Conservation (phyloP, 2,888 invertebrate species). For the Trisateles emortualis region DNA sequence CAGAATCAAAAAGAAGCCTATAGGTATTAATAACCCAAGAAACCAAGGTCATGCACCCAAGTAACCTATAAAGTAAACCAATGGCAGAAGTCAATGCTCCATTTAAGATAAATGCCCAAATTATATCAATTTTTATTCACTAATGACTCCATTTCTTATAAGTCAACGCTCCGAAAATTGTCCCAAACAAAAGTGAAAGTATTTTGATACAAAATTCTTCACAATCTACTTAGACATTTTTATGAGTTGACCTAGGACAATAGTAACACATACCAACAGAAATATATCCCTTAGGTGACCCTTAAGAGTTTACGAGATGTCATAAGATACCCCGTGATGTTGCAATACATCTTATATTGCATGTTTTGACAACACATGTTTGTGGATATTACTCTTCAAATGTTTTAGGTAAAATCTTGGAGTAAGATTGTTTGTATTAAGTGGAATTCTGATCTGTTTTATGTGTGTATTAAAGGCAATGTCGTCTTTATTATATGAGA, state of each 20-base stretch:
- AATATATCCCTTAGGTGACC: conserved; percentile 55
- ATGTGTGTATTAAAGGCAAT: too few relatives aligned
- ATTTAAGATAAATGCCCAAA: not conserved
- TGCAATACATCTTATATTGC: conserved; percentile 64
- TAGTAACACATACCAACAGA: conserved; percentile 39
- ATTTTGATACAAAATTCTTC: conserved; percentile 16
- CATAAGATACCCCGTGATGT: conserved; percentile 46
- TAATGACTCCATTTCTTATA: not conserved
- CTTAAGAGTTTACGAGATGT: conserved; percentile 60
- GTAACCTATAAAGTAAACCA: too few relatives aligned
- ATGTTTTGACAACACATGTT: conserved; percentile 57
- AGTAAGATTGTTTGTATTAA: conserved; percentile 11
- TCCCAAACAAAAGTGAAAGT: conserved; percentile 26
- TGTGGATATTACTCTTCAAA: conserved; percentile 23
- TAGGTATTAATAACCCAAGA: too few relatives aligned
- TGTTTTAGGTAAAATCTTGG: conserved; percentile 20
- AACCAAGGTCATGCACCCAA: too few relatives aligned
- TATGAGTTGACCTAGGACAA: conserved; percentile 40
- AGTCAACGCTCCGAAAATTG: conserved; percentile 13
- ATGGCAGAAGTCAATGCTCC: too few relatives aligned
- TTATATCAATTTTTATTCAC: not conserved
- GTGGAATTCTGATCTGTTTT: not conserved
- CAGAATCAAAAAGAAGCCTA: too few relatives aligned
- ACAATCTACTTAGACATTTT: conserved; percentile 30
- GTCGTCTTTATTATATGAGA: too few relatives aligned